Evolutionary conservation across 2,888 invertebrate species (phyloP), one percentile per base, ranked within the genome.

Genomic region (Liopterus haemorrhoidalis): DNA sequence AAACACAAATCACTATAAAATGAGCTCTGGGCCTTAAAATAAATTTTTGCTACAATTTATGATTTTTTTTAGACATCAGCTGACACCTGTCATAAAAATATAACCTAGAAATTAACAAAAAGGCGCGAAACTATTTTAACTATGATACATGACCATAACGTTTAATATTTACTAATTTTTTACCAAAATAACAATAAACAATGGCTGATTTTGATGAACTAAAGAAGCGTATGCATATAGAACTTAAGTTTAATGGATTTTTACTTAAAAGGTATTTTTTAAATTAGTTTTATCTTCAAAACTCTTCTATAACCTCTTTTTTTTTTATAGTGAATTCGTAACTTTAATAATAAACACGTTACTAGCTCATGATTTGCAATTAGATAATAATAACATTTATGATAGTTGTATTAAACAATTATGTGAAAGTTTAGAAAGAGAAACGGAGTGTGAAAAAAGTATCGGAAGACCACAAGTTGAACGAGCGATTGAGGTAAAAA

Each of bases 231-330:
- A 72, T 86, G 5, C 76, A 76, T 55, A 76, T 72, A 57, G 75
- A 79, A 0, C 84, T 89, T 53, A 85, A 85, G 66, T 67, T 89
- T 18, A 81, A 82, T 63, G 88, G 89, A 18, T 83, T 85, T 54
- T 73, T 75, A 1, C 74, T 88, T 40, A 74, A 84, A 54, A 78
- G 75, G 70, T 75, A 16, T 30, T 33, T 30, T 39, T 38, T 32
- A 36, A 36, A 44, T n/a, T 24, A 21, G 38, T 45, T 43, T 40
- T 41, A 41, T 28, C n/a, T 49, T 22, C 32, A 48, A 43, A 42
- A 16, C 38, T 19, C 24, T 28, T 33, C 20, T 37, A 36, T 20
- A 33, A 36, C 38, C 2, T 33, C 30, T 48, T 52, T 43, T 48
- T 48, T 45, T n/a, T 39, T 66, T 65, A 31, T 53, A 79, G 82